Conservation (phyloP, 2,888 invertebrate genomes). For the Argyresthia goedartella region DNA sequence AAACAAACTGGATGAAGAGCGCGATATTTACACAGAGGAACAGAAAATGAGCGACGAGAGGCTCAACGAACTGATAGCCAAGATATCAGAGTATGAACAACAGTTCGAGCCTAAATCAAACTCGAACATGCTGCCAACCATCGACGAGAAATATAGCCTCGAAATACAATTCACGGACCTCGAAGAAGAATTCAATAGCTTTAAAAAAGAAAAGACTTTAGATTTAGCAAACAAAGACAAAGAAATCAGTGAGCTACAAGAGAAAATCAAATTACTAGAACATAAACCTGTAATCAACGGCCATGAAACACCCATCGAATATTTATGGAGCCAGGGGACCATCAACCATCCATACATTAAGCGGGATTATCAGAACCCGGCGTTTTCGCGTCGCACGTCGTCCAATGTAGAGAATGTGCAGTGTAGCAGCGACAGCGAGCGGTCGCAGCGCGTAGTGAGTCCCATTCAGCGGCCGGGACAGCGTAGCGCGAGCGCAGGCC, state of each 20-base stretch:
- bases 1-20: slow-evolving; percentile 82
- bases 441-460: slow-evolving; percentile 5
- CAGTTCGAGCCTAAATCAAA: slow-evolving; percentile 63
- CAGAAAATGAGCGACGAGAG: slow-evolving; percentile 83
- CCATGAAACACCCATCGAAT: slow-evolving; percentile 39
- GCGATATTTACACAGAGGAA: slow-evolving; percentile 80
- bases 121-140: slow-evolving; percentile 74
- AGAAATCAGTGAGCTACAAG: slow-evolving; percentile 66
- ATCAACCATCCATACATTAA: slow-evolving; percentile 26
- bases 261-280: slow-evolving; percentile 52
- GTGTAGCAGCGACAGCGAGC: slow-evolving; percentile 16
- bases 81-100: slow-evolving; percentile 86
- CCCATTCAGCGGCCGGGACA: slow-evolving; percentile 8
- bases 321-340: slow-evolving; percentile 56
- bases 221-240: slow-evolving; percentile 67
- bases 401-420: too few species aligned
- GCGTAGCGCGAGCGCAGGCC: slow-evolving; percentile 9
- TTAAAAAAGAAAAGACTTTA: slow-evolving; percentile 59
- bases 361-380: slow-evolving; percentile 33
- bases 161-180: slow-evolving; percentile 78
- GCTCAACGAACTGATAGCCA: slow-evolving; percentile 77
- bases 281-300: slow-evolving; percentile 5
- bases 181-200: slow-evolving; percentile 77
- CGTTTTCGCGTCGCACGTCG: slow-evolving; percentile 13
- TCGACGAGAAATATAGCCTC: slow-evolving; percentile 79